Evolutionary conservation across 2,888 invertebrate species (phyloP).

Genomic region (Apodemia duryi): DNA sequence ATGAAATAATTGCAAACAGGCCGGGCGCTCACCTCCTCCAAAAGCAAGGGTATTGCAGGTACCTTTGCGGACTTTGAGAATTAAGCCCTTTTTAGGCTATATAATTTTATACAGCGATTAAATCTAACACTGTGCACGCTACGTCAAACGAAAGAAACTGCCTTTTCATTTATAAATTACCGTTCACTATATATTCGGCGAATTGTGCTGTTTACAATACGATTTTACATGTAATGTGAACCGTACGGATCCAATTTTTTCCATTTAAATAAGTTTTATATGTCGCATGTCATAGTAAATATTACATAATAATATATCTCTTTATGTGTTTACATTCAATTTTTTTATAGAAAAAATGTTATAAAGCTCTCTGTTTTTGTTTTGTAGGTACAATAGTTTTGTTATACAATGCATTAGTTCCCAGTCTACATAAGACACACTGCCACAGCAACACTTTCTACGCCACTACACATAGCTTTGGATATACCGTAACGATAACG

Average conservation of each 20-base stretch:
- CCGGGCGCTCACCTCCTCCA: too few relatives aligned
- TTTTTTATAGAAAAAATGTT: not conserved
- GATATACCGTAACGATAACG: conserved; percentile 63
- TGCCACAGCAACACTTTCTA: conserved; percentile 48
- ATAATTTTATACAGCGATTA: too few relatives aligned
- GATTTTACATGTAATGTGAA: not conserved
- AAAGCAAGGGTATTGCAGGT: too few relatives aligned
- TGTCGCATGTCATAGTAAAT: not conserved
- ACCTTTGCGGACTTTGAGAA: too few relatives aligned
- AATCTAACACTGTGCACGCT: too few relatives aligned
- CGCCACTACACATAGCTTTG: conserved; percentile 69
- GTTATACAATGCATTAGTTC: not conserved
- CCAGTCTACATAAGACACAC: not conserved
- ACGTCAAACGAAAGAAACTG: too few relatives aligned
- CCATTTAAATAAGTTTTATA: not conserved
- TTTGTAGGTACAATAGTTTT: not conserved
- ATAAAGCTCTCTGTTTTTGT: not conserved
- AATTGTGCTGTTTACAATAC: not conserved
- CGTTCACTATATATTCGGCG: too few relatives aligned
- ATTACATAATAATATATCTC: not conserved
- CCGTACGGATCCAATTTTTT: too few relatives aligned
- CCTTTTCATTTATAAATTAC: too few relatives aligned
- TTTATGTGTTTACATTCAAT: not conserved
- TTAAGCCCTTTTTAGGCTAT: too few relatives aligned
- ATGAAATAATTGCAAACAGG: too few relatives aligned